Percentiles rank a stretch among this genome's conserved stretches.
phyloP scores from a whole-genome alignment of 2,797 vertebrate genomes.

The Sebastes hopkinsi region DNA sequence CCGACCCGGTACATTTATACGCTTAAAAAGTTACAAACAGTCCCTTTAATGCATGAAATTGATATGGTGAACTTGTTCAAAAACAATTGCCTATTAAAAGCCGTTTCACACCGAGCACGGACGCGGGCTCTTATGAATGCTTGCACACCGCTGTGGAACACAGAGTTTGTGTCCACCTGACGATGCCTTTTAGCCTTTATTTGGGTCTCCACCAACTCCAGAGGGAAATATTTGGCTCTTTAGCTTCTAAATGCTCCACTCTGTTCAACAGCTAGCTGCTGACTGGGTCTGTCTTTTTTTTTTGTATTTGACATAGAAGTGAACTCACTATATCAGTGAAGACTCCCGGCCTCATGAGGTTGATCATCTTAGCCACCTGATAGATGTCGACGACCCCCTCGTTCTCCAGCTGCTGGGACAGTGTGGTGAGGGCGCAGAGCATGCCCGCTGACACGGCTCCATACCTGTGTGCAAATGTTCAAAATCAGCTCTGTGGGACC shows the following conservation, averaged over 20 bases:
- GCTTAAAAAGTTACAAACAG: too few relatives aligned
- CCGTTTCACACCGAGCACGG: too few relatives aligned
- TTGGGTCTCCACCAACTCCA: neutral
- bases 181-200: neutral
- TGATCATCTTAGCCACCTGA: slow-evolving; percentile 99
- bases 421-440: slow-evolving; percentile 94
- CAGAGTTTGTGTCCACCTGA: neutral
- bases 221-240: neutral
- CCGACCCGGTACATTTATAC: too few relatives aligned
- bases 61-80: neutral
- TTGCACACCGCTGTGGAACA: too few relatives aligned
- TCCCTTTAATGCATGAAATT: neutral
- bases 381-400: slow-evolving; percentile 97
- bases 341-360: slow-evolving; percentile 98
- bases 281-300: neutral
- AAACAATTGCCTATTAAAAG: neutral
- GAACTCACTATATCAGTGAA: slow-evolving; percentile 98
- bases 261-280: neutral
- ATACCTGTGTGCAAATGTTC: slow-evolving; percentile 80
- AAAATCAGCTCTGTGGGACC: neutral
- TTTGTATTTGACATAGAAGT: neutral
- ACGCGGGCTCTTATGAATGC: too few relatives aligned
- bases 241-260: neutral
- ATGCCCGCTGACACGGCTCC: slow-evolving; percentile 96
- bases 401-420: slow-evolving; percentile 98